These are phyloP conservation scores for Thymelicus acteon DNA, from an alignment of 2,888 invertebrate genomes.

Conservation along the genomic window DNA sequence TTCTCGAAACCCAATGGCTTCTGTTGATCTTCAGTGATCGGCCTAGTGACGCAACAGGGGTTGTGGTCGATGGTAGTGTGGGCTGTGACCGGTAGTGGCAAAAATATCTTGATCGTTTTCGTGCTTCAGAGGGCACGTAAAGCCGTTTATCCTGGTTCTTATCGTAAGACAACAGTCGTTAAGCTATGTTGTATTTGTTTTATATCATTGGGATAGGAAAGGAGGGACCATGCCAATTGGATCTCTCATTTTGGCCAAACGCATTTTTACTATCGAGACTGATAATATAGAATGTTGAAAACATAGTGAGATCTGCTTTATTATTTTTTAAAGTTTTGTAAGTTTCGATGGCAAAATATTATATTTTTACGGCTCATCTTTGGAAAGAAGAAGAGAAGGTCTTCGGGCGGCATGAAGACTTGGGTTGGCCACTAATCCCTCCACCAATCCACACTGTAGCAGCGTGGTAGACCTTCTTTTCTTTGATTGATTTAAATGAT, in stretches of 20 bases:
- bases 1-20: background rate
- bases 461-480: too few relatives aligned
- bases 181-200: constrained; percentile 49
- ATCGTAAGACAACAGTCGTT: too few relatives aligned
- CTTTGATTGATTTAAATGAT: background rate
- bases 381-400: constrained; percentile 64
- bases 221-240: constrained; percentile 68
- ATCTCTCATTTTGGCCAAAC: constrained; percentile 82
- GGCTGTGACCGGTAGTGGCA: too few relatives aligned
- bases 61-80: too few relatives aligned
- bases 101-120: too few relatives aligned
- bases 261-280: constrained; percentile 82
- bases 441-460: too few relatives aligned
- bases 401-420: too few relatives aligned
- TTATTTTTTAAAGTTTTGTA: constrained; percentile 77
- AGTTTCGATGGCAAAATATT: constrained; percentile 72
- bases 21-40: too few relatives aligned
- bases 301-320: constrained; percentile 80
- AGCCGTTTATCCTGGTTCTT: too few relatives aligned
- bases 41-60: too few relatives aligned
- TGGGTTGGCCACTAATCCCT: too few relatives aligned
- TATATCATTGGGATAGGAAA: constrained; percentile 55
- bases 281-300: constrained; percentile 80
- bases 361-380: constrained; percentile 82
- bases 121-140: too few relatives aligned